Evolutionary conservation across 2,797 vertebrate species (phyloP).

Genomic region (Cynopterus sphinx): DNA sequence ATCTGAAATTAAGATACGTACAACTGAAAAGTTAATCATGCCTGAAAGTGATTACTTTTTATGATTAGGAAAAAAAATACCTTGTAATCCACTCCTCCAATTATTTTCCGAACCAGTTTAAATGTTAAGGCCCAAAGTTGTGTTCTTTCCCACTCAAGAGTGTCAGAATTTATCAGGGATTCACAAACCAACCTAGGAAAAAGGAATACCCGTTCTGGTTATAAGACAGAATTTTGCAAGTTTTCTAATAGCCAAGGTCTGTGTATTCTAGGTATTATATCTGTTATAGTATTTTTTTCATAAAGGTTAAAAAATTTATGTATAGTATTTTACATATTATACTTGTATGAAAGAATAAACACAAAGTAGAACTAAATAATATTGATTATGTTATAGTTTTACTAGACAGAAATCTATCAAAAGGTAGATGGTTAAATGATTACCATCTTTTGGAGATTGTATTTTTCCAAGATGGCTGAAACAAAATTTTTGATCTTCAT

Average conservation of each 20-base stretch:
- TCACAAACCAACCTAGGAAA: slow-evolving; percentile 95
- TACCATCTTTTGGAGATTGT: background rate
- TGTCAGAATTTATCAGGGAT: slow-evolving; percentile 94
- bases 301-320: background rate
- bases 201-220: slow-evolving; percentile 20
- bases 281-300: background rate
- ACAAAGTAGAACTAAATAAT: slow-evolving; percentile 23
- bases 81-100: slow-evolving; percentile 99
- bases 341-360: background rate
- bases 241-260: background rate
- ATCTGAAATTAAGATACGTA: background rate
- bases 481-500: background rate
- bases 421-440: background rate
- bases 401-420: slow-evolving; percentile 1
- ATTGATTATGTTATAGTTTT: background rate
- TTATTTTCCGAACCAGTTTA: slow-evolving; percentile 96
- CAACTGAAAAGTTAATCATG: background rate
- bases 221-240: background rate
- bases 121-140: slow-evolving; percentile 98
- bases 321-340: background rate
- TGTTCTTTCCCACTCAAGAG: slow-evolving; percentile 97
- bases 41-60: background rate
- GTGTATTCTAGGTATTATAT: background rate
- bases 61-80: slow-evolving; percentile 81
- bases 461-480: background rate